phyloP scores from a whole-genome alignment of 2,797 vertebrate species.

The Anas flavirostris region DNA sequence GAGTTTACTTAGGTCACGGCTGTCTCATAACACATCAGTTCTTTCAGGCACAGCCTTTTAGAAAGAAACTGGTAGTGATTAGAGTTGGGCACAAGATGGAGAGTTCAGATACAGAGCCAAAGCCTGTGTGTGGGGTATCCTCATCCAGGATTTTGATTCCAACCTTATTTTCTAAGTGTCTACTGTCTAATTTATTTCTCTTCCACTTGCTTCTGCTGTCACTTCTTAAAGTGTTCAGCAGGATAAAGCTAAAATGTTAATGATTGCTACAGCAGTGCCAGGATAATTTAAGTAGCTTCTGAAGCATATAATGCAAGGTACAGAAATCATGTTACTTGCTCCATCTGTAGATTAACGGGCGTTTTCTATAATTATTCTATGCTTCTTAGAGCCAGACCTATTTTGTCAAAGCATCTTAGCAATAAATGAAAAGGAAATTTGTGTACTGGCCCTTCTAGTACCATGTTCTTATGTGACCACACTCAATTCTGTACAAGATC shows the following conservation, averaged over 20 bases:
- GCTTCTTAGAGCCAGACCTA: not conserved
- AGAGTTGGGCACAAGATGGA: not conserved
- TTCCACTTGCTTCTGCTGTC: not conserved
- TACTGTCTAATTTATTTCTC: not conserved
- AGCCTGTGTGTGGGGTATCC: not conserved
- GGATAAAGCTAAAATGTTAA: not conserved
- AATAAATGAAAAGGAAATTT: not conserved
- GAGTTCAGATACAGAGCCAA: not conserved
- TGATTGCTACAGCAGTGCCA: not conserved
- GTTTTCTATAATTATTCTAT: not conserved
- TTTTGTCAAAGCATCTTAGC: not conserved
- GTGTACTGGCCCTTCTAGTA: not conserved
- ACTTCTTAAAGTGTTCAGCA: not conserved
- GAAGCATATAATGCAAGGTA: not conserved
- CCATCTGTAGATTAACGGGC: not conserved
- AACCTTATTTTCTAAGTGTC: not conserved
- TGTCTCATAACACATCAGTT: slow-evolving; percentile 25
- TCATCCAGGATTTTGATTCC: not conserved
- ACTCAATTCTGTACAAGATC: not conserved
- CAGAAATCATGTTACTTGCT: not conserved
- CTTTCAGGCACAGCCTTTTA: slow-evolving; percentile 6
- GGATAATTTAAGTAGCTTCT: not conserved
- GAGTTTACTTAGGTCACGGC: slow-evolving; percentile 40
- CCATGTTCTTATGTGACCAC: not conserved
- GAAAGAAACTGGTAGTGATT: slow-evolving; percentile 14